Percentiles rank a stretch among this genome's conserved stretches.
phyloP scores from a whole-genome alignment of 2,888 invertebrate genomes.

The Atethmia centrago region DNA sequence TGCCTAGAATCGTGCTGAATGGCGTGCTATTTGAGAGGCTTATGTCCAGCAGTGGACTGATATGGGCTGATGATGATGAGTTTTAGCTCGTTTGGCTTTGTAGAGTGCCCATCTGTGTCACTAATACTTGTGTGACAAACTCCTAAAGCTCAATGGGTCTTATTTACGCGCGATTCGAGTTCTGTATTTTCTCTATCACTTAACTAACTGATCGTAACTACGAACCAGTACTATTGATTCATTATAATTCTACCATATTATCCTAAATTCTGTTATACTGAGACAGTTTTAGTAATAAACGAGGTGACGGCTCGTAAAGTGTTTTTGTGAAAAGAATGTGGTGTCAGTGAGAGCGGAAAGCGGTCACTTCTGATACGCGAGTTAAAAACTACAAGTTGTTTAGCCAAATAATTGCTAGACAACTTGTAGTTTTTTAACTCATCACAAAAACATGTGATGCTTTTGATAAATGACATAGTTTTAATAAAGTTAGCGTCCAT shows the following conservation, averaged over 20 bases:
- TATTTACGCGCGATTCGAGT: not conserved
- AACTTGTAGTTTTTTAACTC: not conserved
- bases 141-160: not conserved
- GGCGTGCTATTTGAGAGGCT: too few species aligned
- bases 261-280: constrained; percentile 79
- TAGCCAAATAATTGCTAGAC: not conserved
- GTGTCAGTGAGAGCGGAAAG: constrained; percentile 43
- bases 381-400: too few species aligned
- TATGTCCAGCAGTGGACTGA: too few species aligned
- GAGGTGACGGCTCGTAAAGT: constrained; percentile 88
- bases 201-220: constrained; percentile 21
- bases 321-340: constrained; percentile 70
- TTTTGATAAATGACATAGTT: too few species aligned
- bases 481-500: too few species aligned
- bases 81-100: too few species aligned
- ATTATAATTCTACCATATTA: constrained; percentile 81
- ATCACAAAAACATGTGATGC: too few species aligned
- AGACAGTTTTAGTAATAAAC: constrained; percentile 82
- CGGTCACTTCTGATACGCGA: not conserved
- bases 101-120: not conserved
- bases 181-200: not conserved
- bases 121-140: not conserved
- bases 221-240: constrained; percentile 34
- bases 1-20: too few species aligned
- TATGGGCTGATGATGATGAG: too few species aligned